Evolutionary conservation across 2,113 vertebrate species (phyloP).

Genomic region (Neoarius graeffei): DNA sequence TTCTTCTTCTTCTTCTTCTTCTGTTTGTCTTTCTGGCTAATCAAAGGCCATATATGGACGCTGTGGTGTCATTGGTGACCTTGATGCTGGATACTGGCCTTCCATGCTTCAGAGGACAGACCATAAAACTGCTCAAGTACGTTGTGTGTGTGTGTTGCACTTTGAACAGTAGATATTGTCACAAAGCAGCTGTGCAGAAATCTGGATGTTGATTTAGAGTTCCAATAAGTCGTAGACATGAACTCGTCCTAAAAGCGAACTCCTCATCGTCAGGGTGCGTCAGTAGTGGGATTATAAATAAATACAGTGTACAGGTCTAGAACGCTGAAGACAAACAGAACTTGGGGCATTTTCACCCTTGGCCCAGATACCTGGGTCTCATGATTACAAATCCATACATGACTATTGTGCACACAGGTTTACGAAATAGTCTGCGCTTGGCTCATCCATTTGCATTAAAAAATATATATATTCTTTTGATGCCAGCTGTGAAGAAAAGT

Average conservation of each 20-base stretch:
- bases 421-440: not conserved
- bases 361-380: not conserved
- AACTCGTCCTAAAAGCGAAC: no score
- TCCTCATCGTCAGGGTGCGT: not conserved
- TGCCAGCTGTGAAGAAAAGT: no score
- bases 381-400: not conserved
- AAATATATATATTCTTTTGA: no score
- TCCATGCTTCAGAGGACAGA: slow-evolving; percentile 97
- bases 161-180: not conserved
- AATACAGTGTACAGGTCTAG: not conserved
- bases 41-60: slow-evolving; percentile 94
- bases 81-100: slow-evolving; percentile 93
- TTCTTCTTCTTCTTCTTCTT: not conserved
- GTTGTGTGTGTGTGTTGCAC: slow-evolving; percentile 49
- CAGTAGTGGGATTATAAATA: not conserved
- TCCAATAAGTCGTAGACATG: not conserved
- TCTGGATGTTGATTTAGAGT: not conserved
- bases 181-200: not conserved
- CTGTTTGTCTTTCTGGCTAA: not conserved
- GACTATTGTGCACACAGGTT: not conserved
- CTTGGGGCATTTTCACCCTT: not conserved
- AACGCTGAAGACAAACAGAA: not conserved
- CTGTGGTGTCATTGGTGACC: slow-evolving; percentile 93
- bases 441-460: not conserved
- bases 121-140: slow-evolving; percentile 97